phyloP scores from a whole-genome alignment of 2,797 vertebrate genomes.

The Hyperoplus lanceolatus region DNA sequence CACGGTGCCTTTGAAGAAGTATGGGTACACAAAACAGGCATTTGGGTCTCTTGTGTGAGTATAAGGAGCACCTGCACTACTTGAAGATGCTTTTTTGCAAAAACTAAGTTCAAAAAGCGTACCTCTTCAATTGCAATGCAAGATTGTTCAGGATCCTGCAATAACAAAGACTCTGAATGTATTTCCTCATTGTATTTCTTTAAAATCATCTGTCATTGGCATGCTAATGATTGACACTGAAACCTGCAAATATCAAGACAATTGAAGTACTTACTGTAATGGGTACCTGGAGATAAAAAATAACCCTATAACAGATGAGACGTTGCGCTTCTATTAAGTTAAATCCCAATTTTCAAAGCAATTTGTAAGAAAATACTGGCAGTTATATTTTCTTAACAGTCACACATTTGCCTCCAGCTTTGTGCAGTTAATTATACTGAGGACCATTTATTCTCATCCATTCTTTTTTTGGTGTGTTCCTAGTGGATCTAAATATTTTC shows the following conservation, averaged over 20 bases:
- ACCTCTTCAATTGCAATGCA: constrained; percentile 40
- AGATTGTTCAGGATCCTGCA: constrained; percentile 44
- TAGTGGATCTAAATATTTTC: constrained; percentile 73
- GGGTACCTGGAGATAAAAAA: constrained; percentile 82
- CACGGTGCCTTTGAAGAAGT: constrained; percentile 48
- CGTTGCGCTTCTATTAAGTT: constrained; percentile 69
- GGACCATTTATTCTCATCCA: constrained; percentile 53
- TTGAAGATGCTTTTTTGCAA: constrained; percentile 59
- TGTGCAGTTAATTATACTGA: constrained; percentile 79
- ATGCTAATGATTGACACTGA: constrained; percentile 77
- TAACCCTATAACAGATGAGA: constrained; percentile 79
- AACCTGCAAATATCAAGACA: constrained; percentile 78
- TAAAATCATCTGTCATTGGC: constrained; percentile 78
- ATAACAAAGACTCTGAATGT: constrained; percentile 62
- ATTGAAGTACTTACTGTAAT: constrained; percentile 70
- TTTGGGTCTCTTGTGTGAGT: constrained; percentile 45
- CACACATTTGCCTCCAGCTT: constrained; percentile 72
- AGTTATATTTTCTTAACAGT: constrained; percentile 71
- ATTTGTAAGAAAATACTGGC: constrained; percentile 63
- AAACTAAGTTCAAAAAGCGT: constrained; percentile 67
- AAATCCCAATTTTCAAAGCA: constrained; percentile 73
- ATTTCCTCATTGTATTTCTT: constrained; percentile 45
- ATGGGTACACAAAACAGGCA: constrained; percentile 44
- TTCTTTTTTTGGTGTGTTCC: constrained; percentile 41
- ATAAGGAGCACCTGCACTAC: constrained; percentile 64